These are phyloP conservation scores for Chaetops frenatus DNA, from an alignment of 2,113 vertebrate species.

Conservation along the genomic window DNA sequence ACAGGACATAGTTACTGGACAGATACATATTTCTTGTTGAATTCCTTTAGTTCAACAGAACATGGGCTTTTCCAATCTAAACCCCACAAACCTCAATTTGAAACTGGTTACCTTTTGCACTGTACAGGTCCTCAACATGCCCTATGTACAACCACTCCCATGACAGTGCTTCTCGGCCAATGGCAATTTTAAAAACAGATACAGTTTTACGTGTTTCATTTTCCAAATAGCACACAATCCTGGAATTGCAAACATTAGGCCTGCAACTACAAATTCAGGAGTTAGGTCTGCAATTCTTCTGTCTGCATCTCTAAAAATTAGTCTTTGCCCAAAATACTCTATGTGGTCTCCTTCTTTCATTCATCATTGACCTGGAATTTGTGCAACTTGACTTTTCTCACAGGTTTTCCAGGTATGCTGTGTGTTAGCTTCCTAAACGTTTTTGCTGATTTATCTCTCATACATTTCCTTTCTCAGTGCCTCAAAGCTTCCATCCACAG, in stretches of 20 bases:
- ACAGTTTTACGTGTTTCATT: neutral
- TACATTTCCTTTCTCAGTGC: neutral
- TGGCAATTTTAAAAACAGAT: neutral
- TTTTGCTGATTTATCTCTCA: neutral
- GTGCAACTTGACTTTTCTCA: neutral
- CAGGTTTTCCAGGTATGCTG: neutral
- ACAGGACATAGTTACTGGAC: neutral
- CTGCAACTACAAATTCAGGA: neutral
- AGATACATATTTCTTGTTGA: neutral
- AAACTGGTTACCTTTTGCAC: neutral
- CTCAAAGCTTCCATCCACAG: neutral
- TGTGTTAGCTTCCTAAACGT: neutral
- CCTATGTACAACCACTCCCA: neutral
- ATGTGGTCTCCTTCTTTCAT: neutral
- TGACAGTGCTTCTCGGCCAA: neutral
- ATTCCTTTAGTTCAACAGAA: neutral
- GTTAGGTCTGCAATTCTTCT: neutral
- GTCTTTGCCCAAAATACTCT: neutral
- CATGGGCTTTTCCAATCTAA: neutral
- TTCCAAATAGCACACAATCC: neutral
- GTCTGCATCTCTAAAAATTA: neutral
- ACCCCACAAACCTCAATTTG: neutral
- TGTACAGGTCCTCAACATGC: neutral
- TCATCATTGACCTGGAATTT: neutral
- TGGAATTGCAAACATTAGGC: neutral